Conservation (phyloP, 2,888 invertebrate genomes). For the Amblyjoppa proteus region DNA sequence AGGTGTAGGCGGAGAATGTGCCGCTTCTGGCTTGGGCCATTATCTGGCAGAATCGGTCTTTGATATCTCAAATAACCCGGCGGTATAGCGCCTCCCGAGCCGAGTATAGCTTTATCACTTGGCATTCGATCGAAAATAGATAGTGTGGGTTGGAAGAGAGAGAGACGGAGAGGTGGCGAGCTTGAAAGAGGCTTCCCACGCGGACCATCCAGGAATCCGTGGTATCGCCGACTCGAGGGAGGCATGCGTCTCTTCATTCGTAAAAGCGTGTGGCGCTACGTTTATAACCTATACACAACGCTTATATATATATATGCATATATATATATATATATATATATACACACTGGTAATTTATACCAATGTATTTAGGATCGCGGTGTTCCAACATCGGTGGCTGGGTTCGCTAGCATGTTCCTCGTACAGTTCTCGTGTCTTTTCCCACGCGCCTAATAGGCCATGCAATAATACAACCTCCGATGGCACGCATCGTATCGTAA, state of each 20-base stretch:
- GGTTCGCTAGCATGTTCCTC: neutral
- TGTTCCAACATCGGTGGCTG: slow-evolving; percentile 4
- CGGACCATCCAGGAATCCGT: slow-evolving; percentile 26
- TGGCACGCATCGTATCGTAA: slow-evolving; percentile 10
- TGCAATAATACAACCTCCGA: slow-evolving; percentile 1
- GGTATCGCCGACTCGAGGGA: neutral
- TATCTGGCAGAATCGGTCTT: slow-evolving; percentile 61
- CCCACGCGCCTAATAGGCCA: slow-evolving; percentile 55
- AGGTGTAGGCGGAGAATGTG: slow-evolving; percentile 38
- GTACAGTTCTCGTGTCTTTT: slow-evolving; percentile 25
- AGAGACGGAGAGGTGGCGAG: slow-evolving; percentile 10
- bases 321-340: neutral
- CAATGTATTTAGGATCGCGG: slow-evolving; percentile 13
- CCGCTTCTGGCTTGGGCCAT: slow-evolving; percentile 36
- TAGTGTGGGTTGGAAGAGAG: slow-evolving; percentile 44
- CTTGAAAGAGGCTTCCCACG: slow-evolving; percentile 48
- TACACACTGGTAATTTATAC: neutral
- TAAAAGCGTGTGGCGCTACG: slow-evolving; percentile 1
- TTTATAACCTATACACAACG: neutral
- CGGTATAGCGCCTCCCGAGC: slow-evolving; percentile 59
- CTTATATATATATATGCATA: too few relatives aligned
- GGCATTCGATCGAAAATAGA: slow-evolving; percentile 71
- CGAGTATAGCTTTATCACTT: slow-evolving; percentile 69
- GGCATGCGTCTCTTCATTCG: slow-evolving; percentile 2
- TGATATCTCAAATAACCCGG: slow-evolving; percentile 68